A percentile compares a stretch with the other conserved stretches of the same genome.
Conservation (phyloP, 2,888 invertebrate genomes). For the Aromia moschata region DNA sequence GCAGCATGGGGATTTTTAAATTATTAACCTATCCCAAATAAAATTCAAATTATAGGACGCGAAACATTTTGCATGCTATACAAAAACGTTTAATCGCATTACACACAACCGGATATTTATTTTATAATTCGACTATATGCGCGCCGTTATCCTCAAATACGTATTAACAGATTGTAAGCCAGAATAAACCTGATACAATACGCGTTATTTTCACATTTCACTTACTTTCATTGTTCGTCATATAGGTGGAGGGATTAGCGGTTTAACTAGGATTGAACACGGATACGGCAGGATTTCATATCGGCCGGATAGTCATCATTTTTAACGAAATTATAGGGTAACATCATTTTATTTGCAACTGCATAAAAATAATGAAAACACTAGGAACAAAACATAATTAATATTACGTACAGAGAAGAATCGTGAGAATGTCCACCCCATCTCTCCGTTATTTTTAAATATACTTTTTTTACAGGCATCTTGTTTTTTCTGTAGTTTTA, state of each 20-base stretch:
- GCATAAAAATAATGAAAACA: no score
- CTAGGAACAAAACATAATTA: no score
- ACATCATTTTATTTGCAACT: no score
- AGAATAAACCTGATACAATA: slow-evolving; percentile 37
- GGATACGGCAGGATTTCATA: no score
- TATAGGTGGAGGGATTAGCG: background rate
- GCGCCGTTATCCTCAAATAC: slow-evolving; percentile 33
- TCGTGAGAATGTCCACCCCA: no score
- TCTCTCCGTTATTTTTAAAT: no score
- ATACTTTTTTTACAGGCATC: no score
- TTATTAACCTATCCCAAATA: slow-evolving; percentile 50
- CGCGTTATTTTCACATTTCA: slow-evolving; percentile 34
- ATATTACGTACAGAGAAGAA: no score
- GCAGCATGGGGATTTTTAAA: slow-evolving; percentile 40
- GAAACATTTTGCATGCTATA: slow-evolving; percentile 35
- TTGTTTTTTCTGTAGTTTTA: no score
- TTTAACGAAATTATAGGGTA: no score
- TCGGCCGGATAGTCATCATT: no score
- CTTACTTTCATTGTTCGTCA: slow-evolving; percentile 4
- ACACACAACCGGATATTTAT: slow-evolving; percentile 50
- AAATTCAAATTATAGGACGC: slow-evolving; percentile 47
- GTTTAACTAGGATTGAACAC: background rate
- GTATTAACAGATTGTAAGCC: slow-evolving; percentile 38
- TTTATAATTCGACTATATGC: slow-evolving; percentile 49
- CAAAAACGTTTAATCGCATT: slow-evolving; percentile 55